Conservation (phyloP, 2,797 vertebrate species). For the Poeciliopsis paucimaculata region DNA sequence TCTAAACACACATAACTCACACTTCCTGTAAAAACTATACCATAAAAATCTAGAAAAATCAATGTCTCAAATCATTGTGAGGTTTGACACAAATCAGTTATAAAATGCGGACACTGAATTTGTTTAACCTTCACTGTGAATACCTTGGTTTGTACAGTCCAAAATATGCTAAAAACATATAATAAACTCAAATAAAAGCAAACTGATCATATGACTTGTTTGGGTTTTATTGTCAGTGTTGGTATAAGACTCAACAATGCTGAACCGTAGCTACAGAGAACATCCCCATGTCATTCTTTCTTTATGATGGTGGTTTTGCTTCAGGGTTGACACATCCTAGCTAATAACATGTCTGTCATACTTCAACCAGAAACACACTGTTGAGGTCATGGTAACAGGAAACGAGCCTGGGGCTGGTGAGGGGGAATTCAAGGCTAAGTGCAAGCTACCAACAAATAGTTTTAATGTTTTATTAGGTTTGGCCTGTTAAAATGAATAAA, state of each 20-base stretch:
- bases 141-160: background rate
- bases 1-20: background rate
- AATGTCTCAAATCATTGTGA: background rate
- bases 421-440: background rate
- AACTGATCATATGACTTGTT: background rate
- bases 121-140: background rate
- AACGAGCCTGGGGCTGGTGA: background rate
- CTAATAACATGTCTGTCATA: slow-evolving; percentile 23
- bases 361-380: background rate
- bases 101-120: background rate
- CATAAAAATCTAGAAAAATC: background rate
- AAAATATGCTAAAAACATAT: background rate
- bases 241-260: background rate
- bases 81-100: background rate
- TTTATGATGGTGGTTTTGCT: slow-evolving; percentile 16
- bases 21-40: background rate
- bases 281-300: slow-evolving; percentile 27
- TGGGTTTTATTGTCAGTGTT: background rate
- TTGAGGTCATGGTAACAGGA: slow-evolving; percentile 9
- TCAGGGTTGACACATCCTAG: slow-evolving; percentile 8
- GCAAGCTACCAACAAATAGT: background rate
- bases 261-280: background rate
- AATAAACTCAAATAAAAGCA: background rate
- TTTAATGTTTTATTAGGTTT: background rate
- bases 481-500: background rate